Evolutionary conservation across 2,888 invertebrate species (phyloP), one percentile per base, ranked within the genome.

Genomic region (Mesorhabditis spiculigera): DNA sequence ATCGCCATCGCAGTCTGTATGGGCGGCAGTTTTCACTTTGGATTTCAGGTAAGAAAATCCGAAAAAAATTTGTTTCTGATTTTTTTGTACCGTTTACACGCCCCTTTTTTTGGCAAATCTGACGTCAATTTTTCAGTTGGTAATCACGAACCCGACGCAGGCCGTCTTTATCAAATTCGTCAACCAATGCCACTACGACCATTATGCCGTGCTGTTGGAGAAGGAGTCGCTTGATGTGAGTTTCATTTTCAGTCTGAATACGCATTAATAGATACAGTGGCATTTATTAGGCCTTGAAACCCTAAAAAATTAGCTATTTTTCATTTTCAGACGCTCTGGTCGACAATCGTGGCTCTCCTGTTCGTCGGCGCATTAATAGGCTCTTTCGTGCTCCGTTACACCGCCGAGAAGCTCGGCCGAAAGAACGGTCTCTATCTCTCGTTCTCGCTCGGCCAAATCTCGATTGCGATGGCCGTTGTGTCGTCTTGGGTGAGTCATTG

Each of bases 1-100:
- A 50, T 75, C 4, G 78, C 78, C 4, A 66, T 76, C n/a, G 68
- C 75, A 44, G 72, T 73, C 5, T 78, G 76, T 4, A 70, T 80
- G 5, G 81, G 78, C 4, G 81, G 82, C 4, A 73, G 78, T 4
- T 81, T 82, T 71, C 81, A 82, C 65, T 80, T 81, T 63, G 82
- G 82, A 45, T 81, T 72, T 67, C 58, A 50, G n/a, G 58, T 50
- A 10, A 50, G 58, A 50, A 28, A 28, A 28, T 28, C 28, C 28
- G 28, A 28, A 28, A n/a, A 28, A 28, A 3, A n/a, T n/a, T n/a
- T n/a, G n/a, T n/a, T n/a, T n/a, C n/a, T n/a, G n/a, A n/a, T n/a
- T n/a, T n/a, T n/a, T n/a, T n/a, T n/a, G n/a, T n/a, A n/a, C n/a
- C n/a, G n/a, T n/a, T n/a, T n/a, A n/a, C n/a, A n/a, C n/a, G n/a